phyloP scores from a whole-genome alignment of 2,113 vertebrate species.

The Melospiza georgiana region DNA sequence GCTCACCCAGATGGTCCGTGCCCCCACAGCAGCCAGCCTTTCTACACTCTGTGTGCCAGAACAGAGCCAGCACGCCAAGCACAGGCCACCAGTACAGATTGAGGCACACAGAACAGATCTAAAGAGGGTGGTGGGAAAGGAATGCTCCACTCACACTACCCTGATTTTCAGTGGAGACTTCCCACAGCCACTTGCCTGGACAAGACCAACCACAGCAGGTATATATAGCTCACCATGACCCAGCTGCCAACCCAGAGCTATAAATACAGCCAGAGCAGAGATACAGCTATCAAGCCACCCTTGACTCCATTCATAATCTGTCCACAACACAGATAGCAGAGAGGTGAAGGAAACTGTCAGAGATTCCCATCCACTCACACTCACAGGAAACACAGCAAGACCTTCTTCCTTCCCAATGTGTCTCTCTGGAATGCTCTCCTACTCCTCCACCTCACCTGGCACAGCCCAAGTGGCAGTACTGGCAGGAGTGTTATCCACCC shows the following conservation, averaged over 20 bases:
- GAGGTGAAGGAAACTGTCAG: background rate
- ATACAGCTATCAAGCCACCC: background rate
- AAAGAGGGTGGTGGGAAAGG: background rate
- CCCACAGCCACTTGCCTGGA: background rate
- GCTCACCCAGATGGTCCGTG: background rate
- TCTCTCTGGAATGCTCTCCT: background rate
- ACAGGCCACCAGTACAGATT: background rate
- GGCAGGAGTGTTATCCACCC: background rate
- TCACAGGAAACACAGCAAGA: background rate
- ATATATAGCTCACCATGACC: background rate
- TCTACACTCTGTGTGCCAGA: background rate
- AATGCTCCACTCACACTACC: background rate
- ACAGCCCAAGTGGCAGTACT: background rate
- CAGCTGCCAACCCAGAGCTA: background rate
- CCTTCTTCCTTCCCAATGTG: background rate
- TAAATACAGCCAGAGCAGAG: background rate
- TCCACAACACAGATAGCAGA: background rate
- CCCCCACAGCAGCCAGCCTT: background rate
- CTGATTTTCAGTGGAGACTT: background rate
- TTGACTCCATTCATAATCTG: background rate
- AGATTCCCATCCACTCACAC: background rate
- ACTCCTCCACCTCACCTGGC: background rate
- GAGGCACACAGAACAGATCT: background rate
- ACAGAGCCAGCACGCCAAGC: background rate
- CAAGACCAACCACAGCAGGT: background rate